phyloP scores from a whole-genome alignment of 2,797 vertebrate genomes.

The Sebastes umbrosus region DNA sequence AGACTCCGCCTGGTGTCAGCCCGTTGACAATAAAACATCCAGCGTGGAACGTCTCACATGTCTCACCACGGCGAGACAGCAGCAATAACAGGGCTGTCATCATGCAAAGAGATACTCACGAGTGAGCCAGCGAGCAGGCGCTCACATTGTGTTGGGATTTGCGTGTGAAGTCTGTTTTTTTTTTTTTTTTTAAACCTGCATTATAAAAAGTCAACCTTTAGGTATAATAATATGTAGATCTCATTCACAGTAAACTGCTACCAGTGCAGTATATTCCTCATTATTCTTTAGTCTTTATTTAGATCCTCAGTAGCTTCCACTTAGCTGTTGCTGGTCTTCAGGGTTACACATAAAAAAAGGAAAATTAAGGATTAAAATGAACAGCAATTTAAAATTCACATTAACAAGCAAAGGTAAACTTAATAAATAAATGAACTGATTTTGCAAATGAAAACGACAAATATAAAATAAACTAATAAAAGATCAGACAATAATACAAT shows the following conservation, averaged over 20 bases:
- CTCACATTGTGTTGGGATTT: background rate
- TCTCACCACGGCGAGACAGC: background rate
- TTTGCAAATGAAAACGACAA: background rate
- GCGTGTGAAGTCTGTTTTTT: background rate
- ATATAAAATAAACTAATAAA: background rate
- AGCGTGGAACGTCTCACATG: slow-evolving; percentile 11
- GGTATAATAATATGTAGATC: background rate
- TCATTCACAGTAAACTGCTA: background rate
- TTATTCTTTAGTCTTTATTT: background rate
- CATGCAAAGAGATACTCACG: background rate
- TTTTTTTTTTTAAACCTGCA: background rate
- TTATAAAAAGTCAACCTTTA: background rate
- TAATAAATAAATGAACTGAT: background rate
- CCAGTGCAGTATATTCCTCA: background rate
- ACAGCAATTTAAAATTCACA: background rate
- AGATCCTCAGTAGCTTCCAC: background rate
- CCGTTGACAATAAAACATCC: slow-evolving; percentile 28
- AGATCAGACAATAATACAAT: background rate
- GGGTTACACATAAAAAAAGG: background rate
- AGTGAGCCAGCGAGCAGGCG: background rate
- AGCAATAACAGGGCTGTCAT: slow-evolving; percentile 23
- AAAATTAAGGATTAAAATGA: background rate
- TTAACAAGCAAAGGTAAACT: background rate
- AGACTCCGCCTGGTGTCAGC: slow-evolving; percentile 1
- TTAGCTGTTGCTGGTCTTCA: background rate